Evolutionary conservation across 2,113 vertebrate species (phyloP).

Genomic region (Leptocoma aspasia): DNA sequence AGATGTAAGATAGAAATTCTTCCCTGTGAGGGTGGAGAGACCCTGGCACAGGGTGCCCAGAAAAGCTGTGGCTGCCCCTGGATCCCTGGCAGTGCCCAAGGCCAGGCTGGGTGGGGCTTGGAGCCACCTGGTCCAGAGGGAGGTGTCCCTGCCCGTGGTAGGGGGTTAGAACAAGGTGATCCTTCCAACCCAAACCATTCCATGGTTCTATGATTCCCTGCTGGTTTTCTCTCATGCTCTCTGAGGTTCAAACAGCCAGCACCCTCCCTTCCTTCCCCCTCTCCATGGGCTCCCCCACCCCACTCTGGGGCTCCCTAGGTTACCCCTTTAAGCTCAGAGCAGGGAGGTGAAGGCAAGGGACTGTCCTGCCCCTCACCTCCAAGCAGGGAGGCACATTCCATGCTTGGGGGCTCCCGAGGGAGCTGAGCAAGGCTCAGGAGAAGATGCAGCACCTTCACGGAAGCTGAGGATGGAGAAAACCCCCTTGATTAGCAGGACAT

Average conservation of each 20-base stretch:
- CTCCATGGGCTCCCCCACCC: neutral
- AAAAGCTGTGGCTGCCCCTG: neutral
- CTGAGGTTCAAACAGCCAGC: neutral
- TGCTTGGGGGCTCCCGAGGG: neutral
- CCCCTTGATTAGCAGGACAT: neutral
- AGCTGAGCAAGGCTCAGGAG: neutral
- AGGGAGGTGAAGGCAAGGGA: neutral
- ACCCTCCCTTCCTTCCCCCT: fast-evolving
- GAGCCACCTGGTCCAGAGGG: fast-evolving
- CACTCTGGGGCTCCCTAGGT: neutral
- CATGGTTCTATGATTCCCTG: neutral
- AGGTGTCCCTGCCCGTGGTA: neutral
- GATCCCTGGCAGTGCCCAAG: neutral
- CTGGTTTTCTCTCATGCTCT: neutral
- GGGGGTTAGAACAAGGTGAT: neutral
- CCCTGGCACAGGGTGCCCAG: neutral
- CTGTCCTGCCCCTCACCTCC: neutral
- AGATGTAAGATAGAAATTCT: neutral
- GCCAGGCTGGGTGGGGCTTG: fast-evolving
- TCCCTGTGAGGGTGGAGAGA: fast-evolving
- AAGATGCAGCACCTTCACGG: neutral
- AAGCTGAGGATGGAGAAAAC: neutral
- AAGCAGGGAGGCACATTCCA: neutral
- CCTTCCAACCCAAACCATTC: neutral
- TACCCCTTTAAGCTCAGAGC: neutral